Percentiles rank a stretch among this genome's conserved stretches.
Conservation (phyloP, 2,888 invertebrate genomes). For the Sinohyriopsis cumingii region DNA sequence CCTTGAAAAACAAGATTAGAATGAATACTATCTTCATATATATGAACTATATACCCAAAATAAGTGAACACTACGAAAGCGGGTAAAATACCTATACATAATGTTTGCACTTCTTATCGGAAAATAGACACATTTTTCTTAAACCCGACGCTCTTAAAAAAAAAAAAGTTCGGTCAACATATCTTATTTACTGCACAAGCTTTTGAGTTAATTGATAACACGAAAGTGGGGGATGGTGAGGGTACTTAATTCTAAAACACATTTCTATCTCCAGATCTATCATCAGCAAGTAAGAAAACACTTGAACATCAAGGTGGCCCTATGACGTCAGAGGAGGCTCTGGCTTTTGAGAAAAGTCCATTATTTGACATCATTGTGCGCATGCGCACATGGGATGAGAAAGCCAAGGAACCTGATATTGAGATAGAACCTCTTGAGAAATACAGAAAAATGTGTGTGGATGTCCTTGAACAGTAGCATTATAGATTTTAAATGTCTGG, state of each 20-base stretch:
- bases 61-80: too few species aligned
- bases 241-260: background rate
- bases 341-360: slow-evolving; percentile 40
- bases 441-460: slow-evolving; percentile 27
- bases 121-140: too few species aligned
- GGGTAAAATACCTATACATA: too few species aligned
- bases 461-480: slow-evolving; percentile 5
- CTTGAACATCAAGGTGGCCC: slow-evolving; percentile 57
- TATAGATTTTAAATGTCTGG: background rate
- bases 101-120: too few species aligned
- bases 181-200: too few species aligned
- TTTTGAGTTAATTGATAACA: too few species aligned
- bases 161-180: too few species aligned
- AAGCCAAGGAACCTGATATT: slow-evolving; percentile 44
- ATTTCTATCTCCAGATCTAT: slow-evolving; percentile 36
- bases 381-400: slow-evolving; percentile 58
- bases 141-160: too few species aligned
- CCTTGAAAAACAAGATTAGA: too few species aligned
- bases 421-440: slow-evolving; percentile 27
- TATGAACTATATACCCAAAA: too few species aligned
- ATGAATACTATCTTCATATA: too few species aligned
- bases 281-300: slow-evolving; percentile 54
- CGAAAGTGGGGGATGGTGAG: background rate
- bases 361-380: slow-evolving; percentile 40
- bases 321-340: slow-evolving; percentile 49